phyloP scores from a whole-genome alignment of 2,113 vertebrate genomes.

The Perca fluviatilis region DNA sequence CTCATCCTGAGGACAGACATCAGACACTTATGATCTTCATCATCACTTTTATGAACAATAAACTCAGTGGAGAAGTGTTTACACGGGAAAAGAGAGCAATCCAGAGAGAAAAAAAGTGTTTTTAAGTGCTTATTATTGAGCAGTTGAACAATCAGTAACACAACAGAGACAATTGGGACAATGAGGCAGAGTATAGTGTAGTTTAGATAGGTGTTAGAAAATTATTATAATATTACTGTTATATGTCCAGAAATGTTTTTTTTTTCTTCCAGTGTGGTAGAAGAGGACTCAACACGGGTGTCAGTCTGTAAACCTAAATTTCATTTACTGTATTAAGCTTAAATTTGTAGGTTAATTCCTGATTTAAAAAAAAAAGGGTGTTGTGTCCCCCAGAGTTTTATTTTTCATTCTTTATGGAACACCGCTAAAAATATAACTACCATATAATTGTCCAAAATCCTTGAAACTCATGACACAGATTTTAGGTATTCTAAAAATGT shows the following conservation, averaged over 20 bases:
- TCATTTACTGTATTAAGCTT: neutral
- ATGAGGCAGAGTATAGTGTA: neutral
- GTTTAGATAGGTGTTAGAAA: neutral
- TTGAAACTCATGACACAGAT: neutral
- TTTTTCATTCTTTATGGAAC: neutral
- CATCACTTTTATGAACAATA: neutral
- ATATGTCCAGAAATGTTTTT: neutral
- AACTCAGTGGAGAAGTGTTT: neutral
- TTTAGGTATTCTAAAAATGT: neutral
- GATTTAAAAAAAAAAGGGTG: neutral
- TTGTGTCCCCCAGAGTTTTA: neutral
- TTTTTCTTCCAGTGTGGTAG: neutral
- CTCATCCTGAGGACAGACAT: constrained; percentile 84
- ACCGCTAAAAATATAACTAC: neutral
- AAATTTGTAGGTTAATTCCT: neutral
- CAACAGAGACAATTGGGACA: constrained; percentile 22
- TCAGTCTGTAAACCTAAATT: constrained; percentile 6
- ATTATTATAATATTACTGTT: neutral
- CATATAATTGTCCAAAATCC: neutral
- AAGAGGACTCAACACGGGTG: constrained; percentile 7
- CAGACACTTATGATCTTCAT: neutral
- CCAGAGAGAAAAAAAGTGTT: neutral
- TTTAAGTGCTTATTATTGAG: neutral
- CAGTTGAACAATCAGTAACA: constrained; percentile 1
- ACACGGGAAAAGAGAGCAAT: neutral